Percentiles rank a stretch among this genome's conserved stretches.
Evolutionary conservation across 1,140 invertebrate species (phyloP).

Genomic region (Eueides isabella): DNA sequence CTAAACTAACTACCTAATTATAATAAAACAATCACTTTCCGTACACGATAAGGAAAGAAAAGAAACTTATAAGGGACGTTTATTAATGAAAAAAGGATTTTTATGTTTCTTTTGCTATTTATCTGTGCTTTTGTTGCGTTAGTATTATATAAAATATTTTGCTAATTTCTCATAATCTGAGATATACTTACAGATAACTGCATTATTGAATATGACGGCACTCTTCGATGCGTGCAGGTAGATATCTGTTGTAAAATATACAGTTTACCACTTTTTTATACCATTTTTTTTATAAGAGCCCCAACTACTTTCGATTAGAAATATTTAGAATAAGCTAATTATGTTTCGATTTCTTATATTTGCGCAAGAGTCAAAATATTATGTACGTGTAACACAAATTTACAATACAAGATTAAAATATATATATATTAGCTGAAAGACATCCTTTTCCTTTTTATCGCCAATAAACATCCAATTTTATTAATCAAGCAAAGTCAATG

Average conservation of each 20-base stretch:
- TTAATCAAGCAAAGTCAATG: too few species aligned
- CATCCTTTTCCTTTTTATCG: neutral
- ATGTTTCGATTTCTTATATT: conserved; percentile 14
- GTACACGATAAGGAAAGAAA: too few species aligned
- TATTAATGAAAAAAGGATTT: too few species aligned
- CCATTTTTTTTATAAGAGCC: conserved; percentile 12
- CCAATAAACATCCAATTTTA: too few species aligned
- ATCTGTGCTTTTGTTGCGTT: too few species aligned
- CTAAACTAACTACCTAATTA: too few species aligned
- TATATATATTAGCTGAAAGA: neutral
- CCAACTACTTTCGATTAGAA: conserved; percentile 12
- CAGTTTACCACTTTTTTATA: conserved; percentile 19
- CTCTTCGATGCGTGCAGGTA: conserved; percentile 19
- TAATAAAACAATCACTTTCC: too few species aligned
- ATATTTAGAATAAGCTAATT: conserved; percentile 15
- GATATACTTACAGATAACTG: conserved; percentile 28
- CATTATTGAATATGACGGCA: conserved; percentile 16
- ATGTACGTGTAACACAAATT: neutral
- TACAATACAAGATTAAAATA: neutral
- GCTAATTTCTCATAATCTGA: neutral
- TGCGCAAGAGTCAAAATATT: conserved; percentile 6
- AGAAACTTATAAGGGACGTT: too few species aligned
- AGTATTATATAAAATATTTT: too few species aligned
- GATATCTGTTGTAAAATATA: conserved; percentile 20
- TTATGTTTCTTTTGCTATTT: too few species aligned